Percentiles rank a stretch among this genome's conserved stretches.
Conservation (phyloP, 2,113 vertebrate species). For the Nanorana parkeri region DNA sequence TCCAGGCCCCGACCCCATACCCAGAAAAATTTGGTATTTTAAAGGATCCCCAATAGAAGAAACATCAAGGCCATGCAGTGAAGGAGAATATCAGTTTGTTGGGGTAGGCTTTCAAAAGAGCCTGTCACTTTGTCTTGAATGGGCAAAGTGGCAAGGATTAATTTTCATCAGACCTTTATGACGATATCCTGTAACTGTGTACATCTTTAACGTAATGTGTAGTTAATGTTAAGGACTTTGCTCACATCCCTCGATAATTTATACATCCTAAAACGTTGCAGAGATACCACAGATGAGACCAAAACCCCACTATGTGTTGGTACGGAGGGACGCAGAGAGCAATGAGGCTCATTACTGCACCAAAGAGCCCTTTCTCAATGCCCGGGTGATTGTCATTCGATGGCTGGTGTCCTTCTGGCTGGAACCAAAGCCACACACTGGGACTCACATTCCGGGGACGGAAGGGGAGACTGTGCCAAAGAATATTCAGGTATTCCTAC, state of each 20-base stretch:
- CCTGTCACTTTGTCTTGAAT: too few species aligned
- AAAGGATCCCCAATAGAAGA: too few species aligned
- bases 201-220: neutral
- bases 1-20: too few species aligned
- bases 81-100: too few species aligned
- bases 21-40: too few species aligned
- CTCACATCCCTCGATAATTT: neutral
- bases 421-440: slow-evolving; percentile 88
- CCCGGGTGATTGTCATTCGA: slow-evolving; percentile 95
- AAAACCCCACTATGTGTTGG: slow-evolving; percentile 91
- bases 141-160: too few species aligned
- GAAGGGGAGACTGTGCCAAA: slow-evolving; percentile 97
- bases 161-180: too few species aligned
- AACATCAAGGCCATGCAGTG: too few species aligned
- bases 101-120: too few species aligned
- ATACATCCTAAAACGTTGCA: slow-evolving; percentile 60
- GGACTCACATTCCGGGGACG: slow-evolving; percentile 91
- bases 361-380: slow-evolving; percentile 96
- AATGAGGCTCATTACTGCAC: slow-evolving; percentile 92
- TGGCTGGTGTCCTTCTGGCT: slow-evolving; percentile 99
- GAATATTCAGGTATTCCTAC: slow-evolving; percentile 91
- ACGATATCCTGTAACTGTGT: neutral
- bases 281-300: slow-evolving; percentile 93
- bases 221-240: neutral
- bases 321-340: slow-evolving; percentile 91